phyloP scores from a whole-genome alignment of 2,888 invertebrate species.

The Synanthedon formicaeformis region DNA sequence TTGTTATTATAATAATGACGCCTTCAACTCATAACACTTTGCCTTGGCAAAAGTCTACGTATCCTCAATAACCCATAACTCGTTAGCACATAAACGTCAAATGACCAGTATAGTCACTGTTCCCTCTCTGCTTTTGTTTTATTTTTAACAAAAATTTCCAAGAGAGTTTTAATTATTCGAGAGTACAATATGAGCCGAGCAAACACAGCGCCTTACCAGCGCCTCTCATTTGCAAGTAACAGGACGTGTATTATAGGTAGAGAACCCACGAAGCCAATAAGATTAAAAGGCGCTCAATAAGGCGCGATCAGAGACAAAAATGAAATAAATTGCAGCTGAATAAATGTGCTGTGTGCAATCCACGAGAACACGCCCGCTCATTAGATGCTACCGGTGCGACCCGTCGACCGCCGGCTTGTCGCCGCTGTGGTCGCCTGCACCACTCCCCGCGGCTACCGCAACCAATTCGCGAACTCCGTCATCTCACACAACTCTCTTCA shows the following conservation, averaged over 20 bases:
- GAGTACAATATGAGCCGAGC: constrained; percentile 52
- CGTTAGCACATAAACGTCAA: constrained; percentile 42
- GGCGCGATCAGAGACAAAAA: constrained; percentile 70
- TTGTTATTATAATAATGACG: constrained; percentile 60
- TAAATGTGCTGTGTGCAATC: constrained; percentile 68
- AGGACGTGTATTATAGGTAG: constrained; percentile 60
- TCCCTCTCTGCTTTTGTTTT: no score
- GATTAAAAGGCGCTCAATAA: constrained; percentile 68
- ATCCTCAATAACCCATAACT: constrained; percentile 46
- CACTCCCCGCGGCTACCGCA: constrained; percentile 4
- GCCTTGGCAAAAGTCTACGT: constrained; percentile 47
- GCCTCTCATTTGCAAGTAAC: constrained; percentile 70
- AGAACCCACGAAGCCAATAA: constrained; percentile 61
- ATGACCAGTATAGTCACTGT: not conserved
- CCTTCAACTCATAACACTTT: constrained; percentile 53
- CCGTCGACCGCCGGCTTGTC: constrained; percentile 13
- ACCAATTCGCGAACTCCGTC: constrained; percentile 14
- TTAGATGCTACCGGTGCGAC: constrained; percentile 37
- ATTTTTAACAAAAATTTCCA: no score
- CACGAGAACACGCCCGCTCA: constrained; percentile 68
- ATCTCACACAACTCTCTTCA: constrained; percentile 8
- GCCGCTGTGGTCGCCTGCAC: constrained; percentile 2
- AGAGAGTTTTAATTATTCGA: constrained; percentile 46
- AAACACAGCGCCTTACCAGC: constrained; percentile 50
- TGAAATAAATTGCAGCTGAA: constrained; percentile 70